Percentiles rank a stretch among this genome's conserved stretches.
phyloP scores from a whole-genome alignment of 2,797 vertebrate genomes.

The Ceyx erithaca region DNA sequence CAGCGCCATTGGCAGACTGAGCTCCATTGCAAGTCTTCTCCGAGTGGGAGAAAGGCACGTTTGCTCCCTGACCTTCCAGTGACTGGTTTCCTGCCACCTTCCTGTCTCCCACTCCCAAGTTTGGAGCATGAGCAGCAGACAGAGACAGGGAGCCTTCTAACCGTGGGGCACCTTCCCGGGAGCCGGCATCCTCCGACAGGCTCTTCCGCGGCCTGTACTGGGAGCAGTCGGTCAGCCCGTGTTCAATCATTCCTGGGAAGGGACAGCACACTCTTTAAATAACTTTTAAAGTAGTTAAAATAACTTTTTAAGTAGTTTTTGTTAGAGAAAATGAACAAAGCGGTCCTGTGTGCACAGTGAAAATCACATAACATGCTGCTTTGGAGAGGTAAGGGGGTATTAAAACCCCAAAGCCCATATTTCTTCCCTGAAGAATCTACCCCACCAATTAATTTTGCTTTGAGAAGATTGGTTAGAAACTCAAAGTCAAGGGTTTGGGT shows the following conservation, averaged over 20 bases:
- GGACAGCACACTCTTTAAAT: not conserved
- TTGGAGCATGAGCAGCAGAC: slow-evolving; percentile 74
- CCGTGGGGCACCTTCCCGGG: slow-evolving; percentile 62
- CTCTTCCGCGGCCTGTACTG: slow-evolving; percentile 91
- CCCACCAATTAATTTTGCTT: not conserved
- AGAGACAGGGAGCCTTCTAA: slow-evolving; percentile 80
- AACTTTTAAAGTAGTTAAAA: no score
- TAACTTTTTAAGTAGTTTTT: not conserved
- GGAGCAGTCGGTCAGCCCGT: slow-evolving; percentile 92
- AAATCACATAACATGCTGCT: not conserved
- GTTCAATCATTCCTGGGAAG: slow-evolving; percentile 92
- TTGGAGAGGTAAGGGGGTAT: not conserved
- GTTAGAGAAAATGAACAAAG: not conserved
- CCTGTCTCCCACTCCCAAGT: slow-evolving; percentile 39
- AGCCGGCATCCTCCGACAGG: slow-evolving; percentile 82
- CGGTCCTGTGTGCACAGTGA: not conserved
- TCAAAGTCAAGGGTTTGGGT: not conserved
- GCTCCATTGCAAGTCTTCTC: slow-evolving; percentile 52
- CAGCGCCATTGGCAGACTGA: slow-evolving; percentile 34
- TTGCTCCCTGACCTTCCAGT: slow-evolving; percentile 21
- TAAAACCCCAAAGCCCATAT: not conserved
- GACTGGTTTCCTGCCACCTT: not conserved
- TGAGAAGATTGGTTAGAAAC: not conserved
- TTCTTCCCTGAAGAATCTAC: not conserved
- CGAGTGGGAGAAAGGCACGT: slow-evolving; percentile 4